Conservation (phyloP, 2,113 vertebrate genomes). For the Rhea americana region DNA sequence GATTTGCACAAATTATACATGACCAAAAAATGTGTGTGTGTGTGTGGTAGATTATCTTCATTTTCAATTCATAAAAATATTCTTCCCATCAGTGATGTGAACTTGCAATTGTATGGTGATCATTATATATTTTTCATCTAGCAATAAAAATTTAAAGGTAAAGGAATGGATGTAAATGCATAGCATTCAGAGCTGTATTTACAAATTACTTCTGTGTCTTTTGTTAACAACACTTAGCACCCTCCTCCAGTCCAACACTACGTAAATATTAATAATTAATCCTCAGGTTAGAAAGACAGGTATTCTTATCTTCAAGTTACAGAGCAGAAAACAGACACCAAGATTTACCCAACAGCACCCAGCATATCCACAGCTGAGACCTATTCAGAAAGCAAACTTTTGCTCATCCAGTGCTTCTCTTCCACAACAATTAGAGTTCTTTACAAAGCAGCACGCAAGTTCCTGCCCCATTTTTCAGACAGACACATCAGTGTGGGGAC, state of each 20-base stretch:
- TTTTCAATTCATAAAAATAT: constrained; percentile 15
- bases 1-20: constrained; percentile 16
- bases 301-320: not conserved
- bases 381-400: not conserved
- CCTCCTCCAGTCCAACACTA: not conserved
- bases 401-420: not conserved
- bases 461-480: not conserved
- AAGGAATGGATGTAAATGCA: not conserved
- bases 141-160: constrained; percentile 46
- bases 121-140: not conserved
- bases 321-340: not conserved
- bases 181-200: not conserved
- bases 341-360: not conserved
- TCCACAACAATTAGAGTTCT: not conserved
- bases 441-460: not conserved
- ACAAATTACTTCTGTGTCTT: constrained; percentile 1
- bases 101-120: not conserved
- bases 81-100: not conserved
- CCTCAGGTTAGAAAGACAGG: not conserved
- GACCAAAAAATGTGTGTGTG: not conserved
- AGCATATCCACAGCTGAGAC: not conserved
- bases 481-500: not conserved
- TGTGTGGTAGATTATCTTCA: not conserved
- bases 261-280: constrained; percentile 57
- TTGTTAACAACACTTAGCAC: not conserved